A percentile compares a stretch with the other conserved stretches of the same genome.
Conservation (phyloP, 2,797 vertebrate genomes). For the Falco cherrug region DNA sequence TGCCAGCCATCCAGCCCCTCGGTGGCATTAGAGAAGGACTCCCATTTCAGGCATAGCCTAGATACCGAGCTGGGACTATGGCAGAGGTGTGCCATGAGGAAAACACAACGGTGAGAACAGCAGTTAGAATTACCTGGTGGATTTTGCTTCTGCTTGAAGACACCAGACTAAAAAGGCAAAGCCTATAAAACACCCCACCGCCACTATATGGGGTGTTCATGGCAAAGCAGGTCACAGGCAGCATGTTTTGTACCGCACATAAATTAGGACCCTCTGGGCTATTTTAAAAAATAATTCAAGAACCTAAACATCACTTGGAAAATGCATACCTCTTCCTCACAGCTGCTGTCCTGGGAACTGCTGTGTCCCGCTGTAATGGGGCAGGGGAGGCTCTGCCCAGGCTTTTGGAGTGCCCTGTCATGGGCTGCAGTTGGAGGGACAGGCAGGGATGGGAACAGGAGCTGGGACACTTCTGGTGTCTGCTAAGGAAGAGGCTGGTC, state of each 20-base stretch:
- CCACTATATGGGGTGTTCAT: accelerated
- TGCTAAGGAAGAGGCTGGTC: neutral
- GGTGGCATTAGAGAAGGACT: neutral
- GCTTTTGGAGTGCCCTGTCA: accelerated
- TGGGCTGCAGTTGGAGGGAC: neutral
- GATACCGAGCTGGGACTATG: neutral
- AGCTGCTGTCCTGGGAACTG: neutral
- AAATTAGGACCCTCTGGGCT: neutral
- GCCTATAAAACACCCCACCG: neutral
- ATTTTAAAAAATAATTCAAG: neutral
- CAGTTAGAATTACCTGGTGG: neutral
- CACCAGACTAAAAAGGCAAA: neutral
- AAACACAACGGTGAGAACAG: neutral
- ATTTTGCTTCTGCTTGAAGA: neutral
- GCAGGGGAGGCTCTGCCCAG: neutral
- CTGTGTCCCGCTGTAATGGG: accelerated
- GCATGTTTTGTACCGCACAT: neutral
- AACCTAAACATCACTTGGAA: neutral
- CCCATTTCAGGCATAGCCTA: neutral
- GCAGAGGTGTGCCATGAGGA: neutral
- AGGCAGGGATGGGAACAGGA: neutral
- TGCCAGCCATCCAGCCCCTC: neutral
- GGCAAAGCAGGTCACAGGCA: neutral
- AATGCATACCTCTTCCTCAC: neutral
- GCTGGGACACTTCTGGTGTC: neutral